These are phyloP conservation scores for Phrynocephalus vlangalii DNA, from an alignment of 2,797 vertebrate genomes.

Conservation along the genomic window DNA sequence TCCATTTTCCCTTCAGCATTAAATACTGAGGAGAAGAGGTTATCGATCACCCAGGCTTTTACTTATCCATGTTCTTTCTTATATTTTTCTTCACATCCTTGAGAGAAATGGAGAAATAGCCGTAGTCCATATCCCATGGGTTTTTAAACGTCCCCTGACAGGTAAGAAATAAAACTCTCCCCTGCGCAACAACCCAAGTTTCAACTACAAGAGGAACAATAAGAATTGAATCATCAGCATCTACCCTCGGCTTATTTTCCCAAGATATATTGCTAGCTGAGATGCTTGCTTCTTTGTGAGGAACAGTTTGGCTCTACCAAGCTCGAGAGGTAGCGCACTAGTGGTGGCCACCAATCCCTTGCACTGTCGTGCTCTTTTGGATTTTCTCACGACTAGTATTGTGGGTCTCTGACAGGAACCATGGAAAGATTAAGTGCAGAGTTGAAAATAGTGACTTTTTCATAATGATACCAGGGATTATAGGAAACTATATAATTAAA, in stretches of 20 bases:
- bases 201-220: background rate
- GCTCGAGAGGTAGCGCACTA: background rate
- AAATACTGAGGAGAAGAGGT: background rate
- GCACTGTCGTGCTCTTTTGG: no score
- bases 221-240: background rate
- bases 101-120: background rate
- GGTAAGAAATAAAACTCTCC: background rate
- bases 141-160: background rate
- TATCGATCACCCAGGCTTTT: no score
- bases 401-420: background rate
- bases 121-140: background rate
- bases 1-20: background rate
- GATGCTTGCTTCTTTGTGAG: background rate
- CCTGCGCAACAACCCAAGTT: background rate
- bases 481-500: conserved; percentile 12
- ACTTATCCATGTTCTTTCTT: background rate
- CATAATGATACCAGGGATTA: conserved; percentile 7
- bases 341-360: background rate
- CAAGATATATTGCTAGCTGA: background rate
- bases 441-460: conserved; percentile 8
- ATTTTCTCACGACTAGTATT: background rate
- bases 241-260: background rate
- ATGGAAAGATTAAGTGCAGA: background rate
- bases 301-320: background rate
- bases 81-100: background rate